Conservation (phyloP, 37 sponge, comb jelly and placozoan genomes). For the Tethya wilhelma region DNA sequence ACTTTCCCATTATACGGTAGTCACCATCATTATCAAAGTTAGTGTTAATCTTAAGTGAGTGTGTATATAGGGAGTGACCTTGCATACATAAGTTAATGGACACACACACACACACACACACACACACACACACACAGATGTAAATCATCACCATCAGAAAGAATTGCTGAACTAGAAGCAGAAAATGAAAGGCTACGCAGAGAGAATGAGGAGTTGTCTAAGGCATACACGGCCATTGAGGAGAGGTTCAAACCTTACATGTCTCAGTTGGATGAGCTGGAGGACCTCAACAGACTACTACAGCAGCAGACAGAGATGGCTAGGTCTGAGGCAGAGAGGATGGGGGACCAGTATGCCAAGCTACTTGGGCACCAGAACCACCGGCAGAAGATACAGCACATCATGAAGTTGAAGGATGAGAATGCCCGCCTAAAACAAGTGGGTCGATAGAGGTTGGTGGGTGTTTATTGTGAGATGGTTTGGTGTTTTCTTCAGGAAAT, state of each 20-base stretch:
- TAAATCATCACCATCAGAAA: no score
- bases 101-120: no score
- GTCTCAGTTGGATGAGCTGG: constrained; percentile 70
- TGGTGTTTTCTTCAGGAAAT: constrained; percentile 34
- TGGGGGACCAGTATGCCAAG: constrained; percentile 55
- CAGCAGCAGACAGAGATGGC: constrained; percentile 63
- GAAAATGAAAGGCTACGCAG: constrained; percentile 32
- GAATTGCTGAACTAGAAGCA: constrained; percentile 37
- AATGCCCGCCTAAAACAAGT: constrained; percentile 62
- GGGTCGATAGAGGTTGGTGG: background rate
- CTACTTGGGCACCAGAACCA: constrained; percentile 83
- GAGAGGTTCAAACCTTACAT: constrained; percentile 55
- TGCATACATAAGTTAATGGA: no score
- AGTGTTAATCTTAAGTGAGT: no score
- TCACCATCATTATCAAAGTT: no score
- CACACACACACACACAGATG: no score
- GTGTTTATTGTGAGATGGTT: background rate
- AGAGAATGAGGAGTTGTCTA: constrained; percentile 38
- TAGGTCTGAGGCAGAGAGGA: constrained; percentile 54
- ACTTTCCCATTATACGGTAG: no score
- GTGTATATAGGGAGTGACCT: no score
- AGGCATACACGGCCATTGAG: constrained; percentile 39
- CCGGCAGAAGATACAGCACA: constrained; percentile 79
- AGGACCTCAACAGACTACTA: constrained; percentile 51
- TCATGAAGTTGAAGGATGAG: constrained; percentile 76